Conservation (phyloP, 2,888 invertebrate genomes). For the Ptychoptera contaminata region DNA sequence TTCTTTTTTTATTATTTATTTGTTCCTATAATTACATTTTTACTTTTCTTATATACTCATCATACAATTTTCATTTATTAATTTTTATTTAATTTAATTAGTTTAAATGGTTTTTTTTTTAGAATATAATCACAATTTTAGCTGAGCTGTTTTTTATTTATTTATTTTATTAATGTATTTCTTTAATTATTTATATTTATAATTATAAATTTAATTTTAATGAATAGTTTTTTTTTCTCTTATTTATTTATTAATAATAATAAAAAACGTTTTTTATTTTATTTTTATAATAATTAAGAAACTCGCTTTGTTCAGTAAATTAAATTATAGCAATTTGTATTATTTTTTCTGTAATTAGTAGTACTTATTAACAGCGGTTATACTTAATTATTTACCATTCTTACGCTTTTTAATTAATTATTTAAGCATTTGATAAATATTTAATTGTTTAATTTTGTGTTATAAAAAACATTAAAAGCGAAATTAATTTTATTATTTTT, state of each 20-base stretch:
- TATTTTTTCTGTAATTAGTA: too few species aligned
- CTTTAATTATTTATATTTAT: slow-evolving; percentile 1
- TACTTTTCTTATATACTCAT: slow-evolving; percentile 2
- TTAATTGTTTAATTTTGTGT: too few species aligned
- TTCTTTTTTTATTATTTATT: slow-evolving; percentile 1
- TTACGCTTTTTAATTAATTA: too few species aligned
- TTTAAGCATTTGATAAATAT: too few species aligned
- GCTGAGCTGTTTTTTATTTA: slow-evolving; percentile 8
- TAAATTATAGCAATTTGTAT: too few species aligned
- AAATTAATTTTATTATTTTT: too few species aligned
- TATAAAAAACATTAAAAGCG: too few species aligned
- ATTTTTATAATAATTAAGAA: not conserved
- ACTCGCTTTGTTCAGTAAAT: too few species aligned
- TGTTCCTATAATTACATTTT: not conserved
- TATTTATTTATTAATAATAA: not conserved
- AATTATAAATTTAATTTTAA: not conserved
- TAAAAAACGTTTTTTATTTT: not conserved
- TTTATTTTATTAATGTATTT: slow-evolving; percentile 1
- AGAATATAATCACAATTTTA: slow-evolving; percentile 11
- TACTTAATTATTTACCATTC: too few species aligned
- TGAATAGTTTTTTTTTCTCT: not conserved
- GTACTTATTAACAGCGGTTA: too few species aligned
- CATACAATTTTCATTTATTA: not conserved
- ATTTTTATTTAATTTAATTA: slow-evolving; percentile 3
- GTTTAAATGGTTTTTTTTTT: slow-evolving; percentile 6